phyloP scores from a whole-genome alignment of 1,140 invertebrate genomes.

The Drosophila sproati region DNA sequence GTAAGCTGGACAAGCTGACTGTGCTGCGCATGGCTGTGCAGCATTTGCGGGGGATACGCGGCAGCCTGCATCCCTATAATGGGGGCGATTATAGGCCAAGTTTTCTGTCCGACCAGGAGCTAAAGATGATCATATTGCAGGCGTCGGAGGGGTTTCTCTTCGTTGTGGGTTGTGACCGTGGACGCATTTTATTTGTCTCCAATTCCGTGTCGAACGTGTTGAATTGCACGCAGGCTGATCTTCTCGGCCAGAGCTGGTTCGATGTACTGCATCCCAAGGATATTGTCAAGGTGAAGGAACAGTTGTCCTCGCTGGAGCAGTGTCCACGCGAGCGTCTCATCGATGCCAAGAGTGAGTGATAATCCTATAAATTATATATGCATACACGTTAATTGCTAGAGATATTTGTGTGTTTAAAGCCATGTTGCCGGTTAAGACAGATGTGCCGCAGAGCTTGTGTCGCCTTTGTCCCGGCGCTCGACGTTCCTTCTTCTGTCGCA shows the following conservation, averaged over 20 bases:
- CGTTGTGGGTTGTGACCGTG: slow-evolving; percentile 96
- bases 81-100: slow-evolving; percentile 93
- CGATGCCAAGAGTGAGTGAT: slow-evolving; percentile 95
- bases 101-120: slow-evolving; percentile 94
- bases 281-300: slow-evolving; percentile 97
- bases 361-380: not conserved
- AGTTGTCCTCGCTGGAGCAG: slow-evolving; percentile 95
- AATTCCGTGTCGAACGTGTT: slow-evolving; percentile 94
- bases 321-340: slow-evolving; percentile 95
- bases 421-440: slow-evolving; percentile 95
- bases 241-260: slow-evolving; percentile 96
- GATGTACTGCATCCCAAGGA: slow-evolving; percentile 98
- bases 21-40: slow-evolving; percentile 97
- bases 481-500: slow-evolving; percentile 96
- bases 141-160: slow-evolving; percentile 96
- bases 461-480: slow-evolving; percentile 94
- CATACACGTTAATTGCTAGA: not conserved
- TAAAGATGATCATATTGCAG: slow-evolving; percentile 92
- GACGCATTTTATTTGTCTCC: slow-evolving; percentile 95
- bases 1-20: slow-evolving; percentile 97
- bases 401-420: slow-evolving; percentile 86
- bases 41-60: slow-evolving; percentile 93
- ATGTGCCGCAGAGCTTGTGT: slow-evolving; percentile 90
- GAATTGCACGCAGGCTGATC: slow-evolving; percentile 94
- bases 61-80: slow-evolving; percentile 90